Evolutionary conservation across 1,140 invertebrate genomes (phyloP), one percentile per base, ranked within the genome.

Genomic region (Trichoplusia ni): DNA sequence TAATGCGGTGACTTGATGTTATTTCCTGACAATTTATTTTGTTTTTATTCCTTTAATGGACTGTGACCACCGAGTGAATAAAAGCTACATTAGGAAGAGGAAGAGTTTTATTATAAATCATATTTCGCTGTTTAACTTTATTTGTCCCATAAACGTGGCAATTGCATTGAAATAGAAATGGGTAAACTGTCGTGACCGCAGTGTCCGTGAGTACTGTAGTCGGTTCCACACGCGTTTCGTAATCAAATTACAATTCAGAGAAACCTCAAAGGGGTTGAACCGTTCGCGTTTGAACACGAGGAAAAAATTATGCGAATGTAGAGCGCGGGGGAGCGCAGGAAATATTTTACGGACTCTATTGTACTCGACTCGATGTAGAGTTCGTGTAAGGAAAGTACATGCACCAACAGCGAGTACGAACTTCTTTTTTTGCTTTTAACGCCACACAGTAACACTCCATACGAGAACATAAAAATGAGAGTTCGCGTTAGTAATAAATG

Each of bases 21-120:
- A 70, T 75, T 77, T 79, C 33, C 35, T 47, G 61, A 25, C 46
- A 58, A 67, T 68, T 64, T 67, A 62, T 70, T 68, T 69, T 58
- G 35, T 42, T 65, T 46, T 37, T 38, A 64, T 51, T 35, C 27
- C 59, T 51, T 72, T 68, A 65, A 68, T 40, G 51, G 18, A 54
- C 33, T 13, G 33, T 14, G n/a, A 38, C 51, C 11, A n/a, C 25
- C 5, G 11, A 38, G 6, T 29, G 29, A 49, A 49, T 31, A 31
- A 49, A 33, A 4, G 25, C 3, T 18, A 31, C 19, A 19, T 6
- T 44, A 25, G 9, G 4, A 23, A 11, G 6, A 2, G 4, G 2
- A 40, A 46, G 21, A 31, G n/a, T 2, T 29, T 47, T 47, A 27
- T 27, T 4, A 7, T 7, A 7, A 27, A 27, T 27, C 25, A 27